phyloP scores from a whole-genome alignment of 2,888 invertebrate species.

The Rhodophaea formosa region DNA sequence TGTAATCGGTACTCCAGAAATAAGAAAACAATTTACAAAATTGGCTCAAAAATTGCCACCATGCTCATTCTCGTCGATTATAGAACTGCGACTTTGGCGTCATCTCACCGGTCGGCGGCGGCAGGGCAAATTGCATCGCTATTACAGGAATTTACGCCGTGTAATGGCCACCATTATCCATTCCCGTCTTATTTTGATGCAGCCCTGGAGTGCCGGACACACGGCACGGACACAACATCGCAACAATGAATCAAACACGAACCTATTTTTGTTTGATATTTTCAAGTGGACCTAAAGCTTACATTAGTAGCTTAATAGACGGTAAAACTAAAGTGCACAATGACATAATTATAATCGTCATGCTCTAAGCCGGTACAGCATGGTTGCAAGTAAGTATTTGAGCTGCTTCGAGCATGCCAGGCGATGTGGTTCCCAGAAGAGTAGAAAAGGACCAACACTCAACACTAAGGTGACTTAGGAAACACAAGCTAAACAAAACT shows the following conservation, averaged over 20 bases:
- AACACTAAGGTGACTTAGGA: too few relatives aligned
- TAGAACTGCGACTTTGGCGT: conserved; percentile 19
- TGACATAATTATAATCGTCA: too few relatives aligned
- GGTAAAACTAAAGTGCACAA: too few relatives aligned
- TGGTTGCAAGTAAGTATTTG: background rate
- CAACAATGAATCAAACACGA: background rate
- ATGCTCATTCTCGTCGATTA: conserved; percentile 10
- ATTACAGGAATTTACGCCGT: conserved; percentile 54
- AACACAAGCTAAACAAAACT: too few relatives aligned
- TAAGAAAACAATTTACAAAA: background rate
- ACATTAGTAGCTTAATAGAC: too few relatives aligned
- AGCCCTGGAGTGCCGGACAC: conserved; percentile 20
- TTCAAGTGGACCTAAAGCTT: background rate
- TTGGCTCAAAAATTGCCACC: conserved; percentile 1
- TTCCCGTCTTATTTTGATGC: conserved; percentile 34
- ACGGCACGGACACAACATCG: background rate
- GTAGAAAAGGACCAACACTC: background rate
- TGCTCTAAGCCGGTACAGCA: too few relatives aligned
- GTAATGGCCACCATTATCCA: conserved; percentile 51
- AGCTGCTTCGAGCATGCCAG: too few relatives aligned
- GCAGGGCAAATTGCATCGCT: conserved; percentile 48
- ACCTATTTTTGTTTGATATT: background rate
- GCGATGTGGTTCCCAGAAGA: too few relatives aligned
- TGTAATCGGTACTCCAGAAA: background rate
- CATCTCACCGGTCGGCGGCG: conserved; percentile 28